Conservation (phyloP, 2,797 vertebrate species). For the Chlorospingus flavigularis region DNA sequence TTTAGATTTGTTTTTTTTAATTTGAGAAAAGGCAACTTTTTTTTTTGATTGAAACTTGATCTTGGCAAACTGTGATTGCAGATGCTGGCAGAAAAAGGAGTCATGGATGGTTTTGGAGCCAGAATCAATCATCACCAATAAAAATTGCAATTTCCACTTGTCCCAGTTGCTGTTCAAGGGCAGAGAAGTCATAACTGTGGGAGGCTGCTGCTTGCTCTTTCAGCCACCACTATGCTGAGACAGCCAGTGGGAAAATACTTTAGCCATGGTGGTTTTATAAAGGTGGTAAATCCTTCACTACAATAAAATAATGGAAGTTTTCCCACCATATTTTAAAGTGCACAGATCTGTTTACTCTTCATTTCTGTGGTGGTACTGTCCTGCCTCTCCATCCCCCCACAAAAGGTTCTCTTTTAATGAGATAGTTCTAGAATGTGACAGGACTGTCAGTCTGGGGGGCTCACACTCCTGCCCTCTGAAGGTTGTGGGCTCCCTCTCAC, state of each 20-base stretch:
- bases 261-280: background rate
- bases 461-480: background rate
- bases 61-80: background rate
- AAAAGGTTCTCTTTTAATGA: background rate
- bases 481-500: background rate
- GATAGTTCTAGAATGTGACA: background rate
- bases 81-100: background rate
- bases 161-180: background rate
- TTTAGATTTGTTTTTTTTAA: background rate
- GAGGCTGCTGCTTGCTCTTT: background rate
- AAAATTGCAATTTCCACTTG: background rate
- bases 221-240: background rate
- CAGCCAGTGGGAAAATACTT: background rate
- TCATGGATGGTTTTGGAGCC: background rate
- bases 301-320: background rate
- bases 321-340: background rate
- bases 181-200: background rate
- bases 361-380: background rate
- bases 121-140: background rate
- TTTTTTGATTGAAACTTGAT: background rate
- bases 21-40: background rate
- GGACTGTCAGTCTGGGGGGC: background rate
- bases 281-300: background rate
- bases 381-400: too few relatives aligned
- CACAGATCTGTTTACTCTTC: background rate